phyloP scores from a whole-genome alignment of 2,113 vertebrate species.

The Mesoclemmys tuberculata region DNA sequence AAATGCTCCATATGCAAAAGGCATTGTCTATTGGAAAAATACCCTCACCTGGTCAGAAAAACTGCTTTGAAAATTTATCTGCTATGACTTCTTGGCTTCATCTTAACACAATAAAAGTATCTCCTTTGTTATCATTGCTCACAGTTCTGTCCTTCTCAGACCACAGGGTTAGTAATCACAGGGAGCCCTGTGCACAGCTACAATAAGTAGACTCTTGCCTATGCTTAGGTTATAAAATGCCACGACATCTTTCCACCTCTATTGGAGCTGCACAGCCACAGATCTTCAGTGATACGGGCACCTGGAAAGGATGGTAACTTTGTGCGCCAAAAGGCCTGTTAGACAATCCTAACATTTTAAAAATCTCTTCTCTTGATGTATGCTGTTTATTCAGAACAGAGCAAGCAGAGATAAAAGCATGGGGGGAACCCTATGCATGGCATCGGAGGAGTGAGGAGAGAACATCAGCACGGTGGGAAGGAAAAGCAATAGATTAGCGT shows the following conservation, averaged over 20 bases:
- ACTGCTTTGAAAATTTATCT: background rate
- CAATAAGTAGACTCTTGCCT: background rate
- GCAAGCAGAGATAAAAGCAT: background rate
- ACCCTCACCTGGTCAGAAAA: background rate
- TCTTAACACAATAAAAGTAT: background rate
- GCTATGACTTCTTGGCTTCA: background rate
- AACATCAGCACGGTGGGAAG: background rate
- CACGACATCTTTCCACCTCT: background rate
- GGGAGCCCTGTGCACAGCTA: background rate
- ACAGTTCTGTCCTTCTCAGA: background rate
- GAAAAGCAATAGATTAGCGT: background rate
- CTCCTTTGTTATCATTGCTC: background rate
- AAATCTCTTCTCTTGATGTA: background rate
- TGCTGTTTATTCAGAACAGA: background rate
- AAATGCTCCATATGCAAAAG: rapidly evolving
- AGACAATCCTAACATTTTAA: background rate
- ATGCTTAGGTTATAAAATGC: rapidly evolving
- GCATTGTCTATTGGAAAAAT: rapidly evolving
- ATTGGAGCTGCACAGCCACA: background rate
- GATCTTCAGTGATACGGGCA: background rate
- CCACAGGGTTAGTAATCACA: background rate
- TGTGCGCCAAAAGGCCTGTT: background rate
- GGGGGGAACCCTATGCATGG: background rate
- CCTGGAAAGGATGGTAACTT: rapidly evolving
- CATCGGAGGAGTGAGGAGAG: background rate